A percentile compares a stretch with the other conserved stretches of the same genome.
Conservation (phyloP, 2,797 vertebrate species). For the Spatula versicolor region DNA sequence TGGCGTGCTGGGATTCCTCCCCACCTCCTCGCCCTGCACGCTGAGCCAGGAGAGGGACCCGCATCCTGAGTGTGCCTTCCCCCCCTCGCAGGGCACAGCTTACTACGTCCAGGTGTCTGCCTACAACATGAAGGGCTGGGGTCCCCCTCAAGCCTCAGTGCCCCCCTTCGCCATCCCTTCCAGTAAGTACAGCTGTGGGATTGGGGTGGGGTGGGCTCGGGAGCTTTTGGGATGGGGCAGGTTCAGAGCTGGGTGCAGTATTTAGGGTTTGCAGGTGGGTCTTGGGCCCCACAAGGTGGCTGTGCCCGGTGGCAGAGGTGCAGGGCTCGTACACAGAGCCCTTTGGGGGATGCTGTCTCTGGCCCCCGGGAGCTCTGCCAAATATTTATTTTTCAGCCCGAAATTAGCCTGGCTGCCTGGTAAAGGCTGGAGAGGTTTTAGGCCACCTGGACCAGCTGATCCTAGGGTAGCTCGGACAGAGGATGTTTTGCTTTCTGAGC, state of each 20-base stretch:
- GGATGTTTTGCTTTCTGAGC: not conserved
- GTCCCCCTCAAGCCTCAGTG: slow-evolving; percentile 78
- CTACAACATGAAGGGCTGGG: slow-evolving; percentile 96
- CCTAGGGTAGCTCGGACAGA: not conserved
- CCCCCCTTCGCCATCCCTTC: slow-evolving; percentile 87
- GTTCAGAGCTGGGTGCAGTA: no score
- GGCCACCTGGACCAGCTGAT: not conserved
- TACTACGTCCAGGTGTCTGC: slow-evolving; percentile 89
- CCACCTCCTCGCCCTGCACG: accelerated
- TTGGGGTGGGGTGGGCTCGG: no score
- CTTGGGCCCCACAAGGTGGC: not conserved
- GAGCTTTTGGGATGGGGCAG: not conserved
- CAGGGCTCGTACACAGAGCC: not conserved
- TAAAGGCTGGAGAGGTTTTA: not conserved
- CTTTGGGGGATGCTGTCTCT: not conserved
- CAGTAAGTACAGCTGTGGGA: slow-evolving; percentile 80
- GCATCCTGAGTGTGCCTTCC: not conserved
- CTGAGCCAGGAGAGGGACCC: accelerated
- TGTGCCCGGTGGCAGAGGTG: not conserved
- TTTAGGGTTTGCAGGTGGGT: not conserved
- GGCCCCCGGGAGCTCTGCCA: not conserved
- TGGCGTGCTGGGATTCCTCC: not conserved
- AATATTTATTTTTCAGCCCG: not conserved
- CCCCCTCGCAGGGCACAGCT: slow-evolving; percentile 79
- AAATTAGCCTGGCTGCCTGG: not conserved